phyloP scores from a whole-genome alignment of 64 coral and sea anemone species.

The Pachyseris speciosa region DNA sequence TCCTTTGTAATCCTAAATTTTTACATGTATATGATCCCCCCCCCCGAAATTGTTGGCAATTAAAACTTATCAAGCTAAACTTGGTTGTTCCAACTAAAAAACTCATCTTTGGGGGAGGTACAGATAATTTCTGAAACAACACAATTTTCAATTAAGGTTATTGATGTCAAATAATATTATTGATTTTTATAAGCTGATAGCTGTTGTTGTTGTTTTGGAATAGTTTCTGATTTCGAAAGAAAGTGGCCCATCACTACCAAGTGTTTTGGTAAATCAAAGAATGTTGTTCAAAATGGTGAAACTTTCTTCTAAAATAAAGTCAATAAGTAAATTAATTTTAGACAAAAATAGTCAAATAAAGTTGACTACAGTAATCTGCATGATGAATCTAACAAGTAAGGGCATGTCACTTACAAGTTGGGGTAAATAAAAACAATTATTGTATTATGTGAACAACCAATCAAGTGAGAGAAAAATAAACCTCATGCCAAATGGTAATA shows the following conservation, averaged over 20 bases:
- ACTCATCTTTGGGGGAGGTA: too few relatives aligned
- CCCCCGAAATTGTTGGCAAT: background rate
- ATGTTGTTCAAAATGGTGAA: background rate
- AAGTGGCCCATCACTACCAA: background rate
- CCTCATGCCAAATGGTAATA: too few relatives aligned
- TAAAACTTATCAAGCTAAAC: background rate
- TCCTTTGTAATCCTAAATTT: too few relatives aligned
- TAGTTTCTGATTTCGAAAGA: constrained; percentile 2
- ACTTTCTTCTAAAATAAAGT: background rate
- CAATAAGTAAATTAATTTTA: too few relatives aligned
- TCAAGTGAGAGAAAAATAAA: constrained; percentile 1
- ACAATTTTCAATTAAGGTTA: too few relatives aligned
- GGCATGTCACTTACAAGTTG: background rate
- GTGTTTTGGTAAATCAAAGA: background rate
- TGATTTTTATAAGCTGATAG: background rate
- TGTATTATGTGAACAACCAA: background rate
- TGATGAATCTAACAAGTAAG: background rate
- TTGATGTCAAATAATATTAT: background rate
- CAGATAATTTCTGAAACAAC: too few relatives aligned
- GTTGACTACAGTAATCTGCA: too few relatives aligned
- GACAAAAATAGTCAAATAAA: too few relatives aligned
- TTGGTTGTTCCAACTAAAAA: too few relatives aligned
- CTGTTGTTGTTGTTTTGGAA: background rate
- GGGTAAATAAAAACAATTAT: constrained; percentile 1
- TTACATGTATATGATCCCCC: too few relatives aligned